These are phyloP conservation scores for Catonia carolina DNA, from an alignment of 2,888 invertebrate species.

Conservation along the genomic window DNA sequence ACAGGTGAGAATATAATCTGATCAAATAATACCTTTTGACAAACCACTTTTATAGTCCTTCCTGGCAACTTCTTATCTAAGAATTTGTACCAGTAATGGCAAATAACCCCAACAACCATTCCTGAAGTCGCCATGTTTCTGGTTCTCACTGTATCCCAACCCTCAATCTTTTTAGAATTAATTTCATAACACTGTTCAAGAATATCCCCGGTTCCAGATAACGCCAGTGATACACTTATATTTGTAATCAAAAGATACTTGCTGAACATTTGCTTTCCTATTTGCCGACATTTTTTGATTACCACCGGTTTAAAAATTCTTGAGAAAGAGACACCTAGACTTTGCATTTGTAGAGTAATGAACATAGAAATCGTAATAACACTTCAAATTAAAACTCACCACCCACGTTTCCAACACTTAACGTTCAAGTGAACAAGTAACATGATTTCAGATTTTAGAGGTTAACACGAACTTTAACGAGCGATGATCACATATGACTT, in stretches of 20 bases:
- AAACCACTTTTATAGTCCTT: constrained; percentile 53
- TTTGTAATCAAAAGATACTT: constrained; percentile 74
- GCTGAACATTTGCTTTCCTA: constrained; percentile 23
- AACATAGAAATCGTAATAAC: too few species aligned
- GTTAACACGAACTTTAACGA: too few species aligned
- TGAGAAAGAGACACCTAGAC: constrained; percentile 10
- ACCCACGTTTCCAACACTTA: too few species aligned
- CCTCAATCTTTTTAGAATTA: constrained; percentile 37
- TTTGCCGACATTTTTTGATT: constrained; percentile 18
- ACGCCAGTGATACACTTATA: constrained; percentile 62
- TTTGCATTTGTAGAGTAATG: too few species aligned
- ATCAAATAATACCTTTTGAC: constrained; percentile 74
- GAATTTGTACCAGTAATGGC: constrained; percentile 80
- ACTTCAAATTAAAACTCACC: too few species aligned
- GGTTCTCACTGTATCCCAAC: constrained; percentile 52
- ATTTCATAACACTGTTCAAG: constrained; percentile 76
- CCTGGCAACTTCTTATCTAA: constrained; percentile 68
- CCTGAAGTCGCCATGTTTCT: constrained; percentile 68
- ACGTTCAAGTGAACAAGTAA: too few species aligned
- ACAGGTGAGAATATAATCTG: constrained; percentile 79
- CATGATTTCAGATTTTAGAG: too few species aligned
- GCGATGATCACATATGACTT: too few species aligned
- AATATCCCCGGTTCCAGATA: constrained; percentile 72
- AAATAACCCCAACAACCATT: constrained; percentile 65
- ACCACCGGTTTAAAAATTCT: constrained; percentile 14